phyloP scores from a whole-genome alignment of 2,888 invertebrate species.

The Willowsia nigromaculata region DNA sequence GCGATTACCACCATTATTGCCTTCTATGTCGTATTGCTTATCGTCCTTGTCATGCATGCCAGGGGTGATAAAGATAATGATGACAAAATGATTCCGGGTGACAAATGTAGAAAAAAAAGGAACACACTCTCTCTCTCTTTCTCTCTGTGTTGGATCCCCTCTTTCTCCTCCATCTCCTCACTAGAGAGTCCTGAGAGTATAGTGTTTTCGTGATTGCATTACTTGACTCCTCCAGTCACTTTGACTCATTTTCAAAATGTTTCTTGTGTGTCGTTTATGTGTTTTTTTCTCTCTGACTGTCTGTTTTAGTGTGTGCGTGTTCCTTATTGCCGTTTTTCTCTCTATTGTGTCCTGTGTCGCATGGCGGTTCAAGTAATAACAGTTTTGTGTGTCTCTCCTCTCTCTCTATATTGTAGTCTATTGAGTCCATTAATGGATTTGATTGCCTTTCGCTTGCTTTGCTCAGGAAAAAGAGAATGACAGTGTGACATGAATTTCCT shows the following conservation, averaged over 20 bases:
- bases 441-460: conserved; percentile 57
- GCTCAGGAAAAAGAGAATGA: no score
- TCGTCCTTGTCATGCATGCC: conserved; percentile 45
- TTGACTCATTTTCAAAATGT: conserved; percentile 11
- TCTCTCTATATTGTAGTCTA: no score
- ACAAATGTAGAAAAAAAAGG: conserved; percentile 48
- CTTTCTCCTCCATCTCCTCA: not conserved
- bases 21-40: not conserved
- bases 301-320: not conserved
- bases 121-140: conserved; percentile 24
- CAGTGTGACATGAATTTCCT: conserved; percentile 64
- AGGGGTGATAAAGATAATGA: conserved; percentile 56
- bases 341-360: not conserved
- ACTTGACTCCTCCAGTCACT: conserved; percentile 12
- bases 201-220: not conserved
- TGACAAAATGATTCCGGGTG: conserved; percentile 61
- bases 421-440: conserved; percentile 67
- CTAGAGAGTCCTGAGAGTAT: not conserved
- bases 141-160: no score
- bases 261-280: not conserved
- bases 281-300: not conserved
- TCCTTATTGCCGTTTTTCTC: not conserved
- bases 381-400: conserved; percentile 41
- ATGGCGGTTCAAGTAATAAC: conserved; percentile 16
- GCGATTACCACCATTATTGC: not conserved